phyloP scores from a whole-genome alignment of 1,140 invertebrate species.

The Macrobrachium nipponense region DNA sequence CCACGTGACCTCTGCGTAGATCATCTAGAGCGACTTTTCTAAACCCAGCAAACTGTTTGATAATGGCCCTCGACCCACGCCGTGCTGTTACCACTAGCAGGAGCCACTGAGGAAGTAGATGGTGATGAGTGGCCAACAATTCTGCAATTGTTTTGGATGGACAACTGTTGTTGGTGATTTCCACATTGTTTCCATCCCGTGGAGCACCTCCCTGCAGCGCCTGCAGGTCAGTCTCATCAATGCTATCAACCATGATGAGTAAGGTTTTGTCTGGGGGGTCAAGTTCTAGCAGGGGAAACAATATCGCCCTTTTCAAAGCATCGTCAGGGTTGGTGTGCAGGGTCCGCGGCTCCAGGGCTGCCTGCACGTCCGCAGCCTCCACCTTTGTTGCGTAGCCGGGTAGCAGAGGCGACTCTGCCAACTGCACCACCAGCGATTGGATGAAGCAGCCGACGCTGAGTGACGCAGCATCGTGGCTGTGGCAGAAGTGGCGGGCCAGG shows the following conservation, averaged over 20 bases:
- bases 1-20: conserved; percentile 67
- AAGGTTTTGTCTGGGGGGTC: conserved; percentile 84
- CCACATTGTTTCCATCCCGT: conserved; percentile 70
- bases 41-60: conserved; percentile 93
- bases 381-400: conserved; percentile 84
- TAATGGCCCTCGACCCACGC: conserved; percentile 78
- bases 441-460: conserved; percentile 87
- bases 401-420: conserved; percentile 73
- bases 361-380: conserved; percentile 76
- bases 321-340: conserved; percentile 83
- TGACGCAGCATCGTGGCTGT: conserved; percentile 74
- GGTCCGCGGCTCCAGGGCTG: conserved; percentile 64
- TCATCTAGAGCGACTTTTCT: conserved; percentile 74
- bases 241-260: conserved; percentile 89
- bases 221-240: conserved; percentile 79
- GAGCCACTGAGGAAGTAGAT: conserved; percentile 93
- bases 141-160: conserved; percentile 81
- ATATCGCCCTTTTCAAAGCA: conserved; percentile 87
- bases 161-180: conserved; percentile 85
- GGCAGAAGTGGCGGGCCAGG: conserved; percentile 85
- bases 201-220: conserved; percentile 67
- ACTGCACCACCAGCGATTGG: conserved; percentile 83
- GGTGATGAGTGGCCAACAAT: conserved; percentile 87
- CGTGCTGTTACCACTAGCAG: conserved; percentile 90
- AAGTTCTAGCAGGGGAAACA: conserved; percentile 87